These are phyloP conservation scores for Leptinotarsa haldemani DNA, from an alignment of 2,888 invertebrate species.

Conservation along the genomic window DNA sequence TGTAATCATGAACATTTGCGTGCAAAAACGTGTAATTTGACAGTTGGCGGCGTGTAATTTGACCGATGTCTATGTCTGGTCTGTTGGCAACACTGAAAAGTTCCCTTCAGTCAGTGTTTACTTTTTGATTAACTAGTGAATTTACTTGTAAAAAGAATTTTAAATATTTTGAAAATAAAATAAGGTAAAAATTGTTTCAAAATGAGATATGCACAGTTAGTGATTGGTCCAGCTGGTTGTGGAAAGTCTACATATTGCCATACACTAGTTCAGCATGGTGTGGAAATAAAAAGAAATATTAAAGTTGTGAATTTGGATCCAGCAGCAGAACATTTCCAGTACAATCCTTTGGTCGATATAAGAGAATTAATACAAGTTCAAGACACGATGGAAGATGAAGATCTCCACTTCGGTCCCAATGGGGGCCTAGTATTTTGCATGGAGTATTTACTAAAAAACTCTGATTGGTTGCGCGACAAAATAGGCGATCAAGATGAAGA, in stretches of 20 bases:
- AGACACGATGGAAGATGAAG: constrained; percentile 97
- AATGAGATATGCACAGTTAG: constrained; percentile 94
- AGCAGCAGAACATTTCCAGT: constrained; percentile 91
- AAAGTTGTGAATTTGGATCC: constrained; percentile 63
- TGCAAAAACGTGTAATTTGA: no score
- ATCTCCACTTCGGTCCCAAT: constrained; percentile 94
- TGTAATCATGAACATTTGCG: no score
- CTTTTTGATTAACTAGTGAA: neutral
- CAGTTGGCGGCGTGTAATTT: no score
- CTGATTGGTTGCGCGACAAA: constrained; percentile 91
- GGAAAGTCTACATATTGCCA: constrained; percentile 98
- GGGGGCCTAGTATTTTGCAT: constrained; percentile 96
- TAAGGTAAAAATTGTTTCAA: constrained; percentile 2
- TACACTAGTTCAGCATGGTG: constrained; percentile 86
- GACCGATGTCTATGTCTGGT: no score
- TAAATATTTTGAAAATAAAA: neutral
- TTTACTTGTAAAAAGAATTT: neutral
- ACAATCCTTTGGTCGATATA: constrained; percentile 86
- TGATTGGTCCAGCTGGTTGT: constrained; percentile 97
- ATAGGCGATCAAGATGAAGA: constrained; percentile 93
- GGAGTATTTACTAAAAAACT: constrained; percentile 91
- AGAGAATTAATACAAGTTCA: constrained; percentile 92
- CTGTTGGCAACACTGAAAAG: no score
- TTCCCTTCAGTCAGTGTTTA: no score
- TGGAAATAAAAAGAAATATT: constrained; percentile 78